phyloP scores from a whole-genome alignment of 2,113 vertebrate species.

The Neogobius melanostomus region DNA sequence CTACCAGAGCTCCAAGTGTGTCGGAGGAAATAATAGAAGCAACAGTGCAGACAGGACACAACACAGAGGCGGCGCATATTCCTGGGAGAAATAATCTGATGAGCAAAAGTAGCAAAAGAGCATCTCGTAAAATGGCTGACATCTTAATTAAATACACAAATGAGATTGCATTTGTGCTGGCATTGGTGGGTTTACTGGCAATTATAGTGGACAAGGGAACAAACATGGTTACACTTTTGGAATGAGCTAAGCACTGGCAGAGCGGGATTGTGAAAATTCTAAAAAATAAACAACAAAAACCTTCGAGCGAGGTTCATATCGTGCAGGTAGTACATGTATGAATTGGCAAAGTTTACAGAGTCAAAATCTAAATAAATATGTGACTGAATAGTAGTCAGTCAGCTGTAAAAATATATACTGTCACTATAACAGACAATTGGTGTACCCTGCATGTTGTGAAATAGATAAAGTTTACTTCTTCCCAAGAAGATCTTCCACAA shows the following conservation, averaged over 20 bases:
- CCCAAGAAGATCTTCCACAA: too few relatives aligned
- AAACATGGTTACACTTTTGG: not conserved
- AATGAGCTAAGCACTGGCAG: not conserved
- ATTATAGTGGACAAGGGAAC: not conserved
- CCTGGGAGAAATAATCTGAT: slow-evolving; percentile 33
- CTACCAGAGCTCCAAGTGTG: slow-evolving; percentile 8
- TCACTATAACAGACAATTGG: too few relatives aligned
- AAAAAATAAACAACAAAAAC: too few relatives aligned
- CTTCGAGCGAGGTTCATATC: too few relatives aligned
- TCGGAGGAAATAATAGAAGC: slow-evolving; percentile 5
- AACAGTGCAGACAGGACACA: slow-evolving; percentile 17
- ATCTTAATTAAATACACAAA: not conserved
- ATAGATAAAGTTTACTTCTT: too few relatives aligned
- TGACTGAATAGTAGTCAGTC: too few relatives aligned
- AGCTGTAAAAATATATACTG: too few relatives aligned
- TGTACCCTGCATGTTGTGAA: too few relatives aligned
- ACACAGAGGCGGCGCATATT: slow-evolving; percentile 9
- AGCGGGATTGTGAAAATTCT: too few relatives aligned
- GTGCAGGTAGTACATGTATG: too few relatives aligned
- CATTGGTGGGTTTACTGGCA: not conserved
- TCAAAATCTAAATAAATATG: too few relatives aligned
- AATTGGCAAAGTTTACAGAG: too few relatives aligned
- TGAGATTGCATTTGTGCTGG: not conserved
- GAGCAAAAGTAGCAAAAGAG: slow-evolving; percentile 14
- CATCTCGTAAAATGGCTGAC: slow-evolving; percentile 25